A percentile compares a stretch with the other conserved stretches of the same genome.
These are phyloP conservation scores for Adelges cooleyi DNA, from an alignment of 1,140 invertebrate genomes.

Conservation along the genomic window DNA sequence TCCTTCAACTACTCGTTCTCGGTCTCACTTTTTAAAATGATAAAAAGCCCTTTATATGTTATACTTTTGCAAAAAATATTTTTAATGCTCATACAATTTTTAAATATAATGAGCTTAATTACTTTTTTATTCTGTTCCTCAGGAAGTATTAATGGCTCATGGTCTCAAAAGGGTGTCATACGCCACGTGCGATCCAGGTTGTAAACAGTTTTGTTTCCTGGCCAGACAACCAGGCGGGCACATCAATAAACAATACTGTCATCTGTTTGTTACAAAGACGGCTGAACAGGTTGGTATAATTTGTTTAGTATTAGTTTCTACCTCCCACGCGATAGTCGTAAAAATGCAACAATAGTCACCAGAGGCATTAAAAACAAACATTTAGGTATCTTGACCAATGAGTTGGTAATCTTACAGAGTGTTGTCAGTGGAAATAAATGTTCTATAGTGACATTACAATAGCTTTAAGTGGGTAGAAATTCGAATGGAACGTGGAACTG, in stretches of 20 bases:
- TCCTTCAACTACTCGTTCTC: neutral
- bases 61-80: too few relatives aligned
- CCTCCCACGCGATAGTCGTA: neutral
- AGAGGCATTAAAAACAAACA: neutral
- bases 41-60: too few relatives aligned
- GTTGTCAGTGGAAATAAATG: constrained; percentile 15
- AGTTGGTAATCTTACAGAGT: neutral
- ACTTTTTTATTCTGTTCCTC: neutral
- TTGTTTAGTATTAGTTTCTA: neutral
- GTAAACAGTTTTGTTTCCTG: constrained; percentile 70
- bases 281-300: constrained; percentile 55
- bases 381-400: neutral
- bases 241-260: constrained; percentile 66
- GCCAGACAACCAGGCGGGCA: constrained; percentile 65
- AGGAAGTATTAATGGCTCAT: constrained; percentile 53
- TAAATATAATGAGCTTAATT: neutral
- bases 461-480: neutral
- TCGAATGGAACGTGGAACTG: neutral
- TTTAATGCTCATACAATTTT: too few relatives aligned
- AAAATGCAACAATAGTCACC: too few relatives aligned
- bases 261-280: constrained; percentile 65
- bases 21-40: too few relatives aligned
- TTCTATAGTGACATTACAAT: neutral
- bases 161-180: constrained; percentile 74
- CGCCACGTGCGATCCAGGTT: constrained; percentile 70